Base-by-base conservation (phyloP, 1,140 invertebrate genomes). In the Brachionus manjavacas region DNA sequence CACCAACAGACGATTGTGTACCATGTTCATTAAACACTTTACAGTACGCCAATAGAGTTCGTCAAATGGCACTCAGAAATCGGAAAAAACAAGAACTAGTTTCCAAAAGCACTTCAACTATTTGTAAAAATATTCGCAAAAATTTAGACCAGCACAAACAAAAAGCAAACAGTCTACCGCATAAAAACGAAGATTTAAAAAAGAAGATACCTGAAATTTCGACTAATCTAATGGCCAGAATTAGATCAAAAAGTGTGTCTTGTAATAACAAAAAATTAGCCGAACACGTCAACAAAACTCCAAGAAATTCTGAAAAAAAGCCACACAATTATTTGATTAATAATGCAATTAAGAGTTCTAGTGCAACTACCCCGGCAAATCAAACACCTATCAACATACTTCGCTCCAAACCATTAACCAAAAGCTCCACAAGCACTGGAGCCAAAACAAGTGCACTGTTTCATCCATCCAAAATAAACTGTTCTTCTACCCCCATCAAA, bases 401-500 rank as follows among this genome's bases (percentile, higher is more conserved):
- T 14, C 72, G 23, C 41, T 49, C 72, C 12, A 76, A 76, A 49
- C 12, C 43, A 23, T 7, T 76, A 49, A 49, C 23, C 25, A 76
- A 76, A 76, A 74, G 41, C 23, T 25, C 20, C 12, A 28, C 39
- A 2, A 60, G 25, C 9, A 43, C 64, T 12, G 43, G 35, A 25
- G 80, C 31, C 28, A 83, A 68, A 55, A 35, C 87, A 14, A 87
- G 87, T 12, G 87, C 88, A 68, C 85, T 87, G 8, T 89, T 89
- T 80, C 87, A 89, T 84, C 88, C 88, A 6, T 87, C 87, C 35
- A 88, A 88, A 72, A 87, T 89, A 64, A 85, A 87, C 11, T 88
- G 87, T 85, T 88, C 87, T n/a, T 89, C 88, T 12, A 89, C 88
- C 8, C 88, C 88, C 31, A 86, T 87, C 64, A 85, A 86, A 84